These are phyloP conservation scores for Meles meles DNA, from an alignment of 2,113 vertebrate genomes.

Conservation along the genomic window DNA sequence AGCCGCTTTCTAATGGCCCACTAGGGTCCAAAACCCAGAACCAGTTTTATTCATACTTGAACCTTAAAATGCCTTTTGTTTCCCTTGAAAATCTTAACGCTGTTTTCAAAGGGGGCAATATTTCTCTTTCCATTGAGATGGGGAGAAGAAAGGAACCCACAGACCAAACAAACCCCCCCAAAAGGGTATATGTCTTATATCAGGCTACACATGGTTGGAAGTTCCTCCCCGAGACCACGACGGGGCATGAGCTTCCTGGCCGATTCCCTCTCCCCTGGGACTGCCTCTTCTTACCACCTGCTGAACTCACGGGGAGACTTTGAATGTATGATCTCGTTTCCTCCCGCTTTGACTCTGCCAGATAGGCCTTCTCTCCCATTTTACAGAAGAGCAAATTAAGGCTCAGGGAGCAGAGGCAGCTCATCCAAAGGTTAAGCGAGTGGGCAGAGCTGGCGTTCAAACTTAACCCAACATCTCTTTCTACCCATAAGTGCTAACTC, in stretches of 20 bases:
- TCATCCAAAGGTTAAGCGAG: background rate
- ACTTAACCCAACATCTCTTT: background rate
- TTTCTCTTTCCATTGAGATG: background rate
- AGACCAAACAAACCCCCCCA: background rate
- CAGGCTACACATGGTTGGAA: accelerated
- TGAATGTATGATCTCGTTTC: background rate
- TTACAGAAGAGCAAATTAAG: background rate
- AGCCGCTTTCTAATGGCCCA: background rate
- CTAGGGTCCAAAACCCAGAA: background rate
- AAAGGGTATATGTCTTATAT: background rate
- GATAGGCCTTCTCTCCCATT: background rate
- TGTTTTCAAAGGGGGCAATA: background rate
- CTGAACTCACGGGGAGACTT: background rate
- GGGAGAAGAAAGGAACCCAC: background rate
- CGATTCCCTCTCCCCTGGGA: background rate
- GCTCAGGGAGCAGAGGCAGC: background rate
- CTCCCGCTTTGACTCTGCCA: background rate
- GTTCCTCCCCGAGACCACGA: background rate
- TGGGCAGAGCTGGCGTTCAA: background rate
- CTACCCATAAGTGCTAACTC: accelerated
- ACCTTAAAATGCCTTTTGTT: constrained; percentile 1
- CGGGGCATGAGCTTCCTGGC: background rate
- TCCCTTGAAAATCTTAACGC: background rate
- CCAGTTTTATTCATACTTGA: background rate
- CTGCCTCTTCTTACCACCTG: background rate